phyloP scores from a whole-genome alignment of 2,113 vertebrate species.

The Tenrec ecaudatus region DNA sequence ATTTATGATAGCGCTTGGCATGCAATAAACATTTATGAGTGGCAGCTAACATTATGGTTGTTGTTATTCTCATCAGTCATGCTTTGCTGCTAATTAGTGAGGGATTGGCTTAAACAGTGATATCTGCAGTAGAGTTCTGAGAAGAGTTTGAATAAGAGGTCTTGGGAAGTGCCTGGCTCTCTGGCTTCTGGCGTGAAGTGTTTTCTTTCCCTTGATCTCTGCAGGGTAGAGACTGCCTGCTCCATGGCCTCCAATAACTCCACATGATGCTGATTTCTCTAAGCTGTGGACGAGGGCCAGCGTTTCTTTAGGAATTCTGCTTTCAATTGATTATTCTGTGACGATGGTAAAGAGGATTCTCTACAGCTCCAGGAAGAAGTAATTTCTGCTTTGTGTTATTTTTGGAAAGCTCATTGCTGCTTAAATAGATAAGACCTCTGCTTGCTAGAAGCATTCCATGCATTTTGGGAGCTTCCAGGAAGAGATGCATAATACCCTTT shows the following conservation, averaged over 20 bases:
- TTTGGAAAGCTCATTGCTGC: conserved; percentile 63
- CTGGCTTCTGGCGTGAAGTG: background rate
- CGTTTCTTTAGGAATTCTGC: conserved; percentile 47
- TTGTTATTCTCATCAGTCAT: background rate
- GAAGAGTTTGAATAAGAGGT: background rate
- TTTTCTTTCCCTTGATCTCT: conserved; percentile 53
- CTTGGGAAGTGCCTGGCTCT: background rate
- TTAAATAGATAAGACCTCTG: conserved; percentile 68
- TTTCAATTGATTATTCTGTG: conserved; percentile 6
- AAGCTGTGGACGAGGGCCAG: background rate
- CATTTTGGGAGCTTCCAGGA: conserved; percentile 16
- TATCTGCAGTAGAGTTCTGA: background rate
- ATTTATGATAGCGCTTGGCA: background rate
- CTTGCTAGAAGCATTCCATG: conserved; percentile 51
- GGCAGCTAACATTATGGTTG: background rate
- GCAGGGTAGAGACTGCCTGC: background rate
- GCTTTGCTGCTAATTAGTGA: background rate
- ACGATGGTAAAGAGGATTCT: conserved; percentile 34
- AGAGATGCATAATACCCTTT: conserved; percentile 8
- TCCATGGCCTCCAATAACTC: background rate
- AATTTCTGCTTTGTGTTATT: conserved; percentile 58
- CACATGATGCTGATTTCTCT: conserved; percentile 27
- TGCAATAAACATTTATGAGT: background rate
- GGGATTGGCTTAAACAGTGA: background rate
- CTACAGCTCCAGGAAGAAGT: conserved; percentile 46